Evolutionary conservation across 2,113 vertebrate species (phyloP).

Genomic region (Pedetes capensis): DNA sequence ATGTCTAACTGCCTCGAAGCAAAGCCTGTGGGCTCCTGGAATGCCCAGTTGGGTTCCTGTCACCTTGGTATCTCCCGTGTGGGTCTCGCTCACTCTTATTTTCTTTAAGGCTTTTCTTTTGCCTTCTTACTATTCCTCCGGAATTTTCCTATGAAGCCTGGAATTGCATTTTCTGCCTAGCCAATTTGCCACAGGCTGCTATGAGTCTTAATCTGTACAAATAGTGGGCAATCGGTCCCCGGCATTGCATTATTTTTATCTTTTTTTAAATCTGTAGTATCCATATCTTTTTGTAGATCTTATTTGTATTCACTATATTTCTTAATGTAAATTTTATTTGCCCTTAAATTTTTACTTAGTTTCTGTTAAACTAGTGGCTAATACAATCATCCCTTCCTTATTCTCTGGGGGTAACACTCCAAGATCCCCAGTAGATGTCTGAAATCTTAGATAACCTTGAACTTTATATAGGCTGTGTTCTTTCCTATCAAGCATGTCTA

Average conservation of each 20-base stretch:
- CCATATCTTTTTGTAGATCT: not conserved
- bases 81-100: not conserved
- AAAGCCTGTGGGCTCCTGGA: fast-evolving
- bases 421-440: not conserved
- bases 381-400: not conserved
- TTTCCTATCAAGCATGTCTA: not conserved
- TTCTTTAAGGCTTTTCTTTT: not conserved
- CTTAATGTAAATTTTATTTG: not conserved
- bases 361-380: constrained; percentile 36
- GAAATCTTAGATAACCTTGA: not conserved
- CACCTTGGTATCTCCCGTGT: not conserved
- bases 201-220: not conserved
- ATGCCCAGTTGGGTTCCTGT: fast-evolving
- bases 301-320: not conserved
- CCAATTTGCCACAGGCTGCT: not conserved
- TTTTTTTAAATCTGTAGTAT: not conserved
- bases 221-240: not conserved
- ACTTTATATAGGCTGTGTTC: not conserved
- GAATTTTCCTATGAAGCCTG: not conserved
- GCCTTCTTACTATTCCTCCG: not conserved
- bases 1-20: not conserved
- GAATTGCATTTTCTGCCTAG: not conserved
- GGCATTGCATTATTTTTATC: not conserved
- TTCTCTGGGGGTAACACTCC: not conserved
- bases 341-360: constrained; percentile 34